A percentile compares a stretch with the other conserved stretches of the same genome.
phyloP scores from a whole-genome alignment of 2,113 vertebrate species.

The Pluvialis apricaria region DNA sequence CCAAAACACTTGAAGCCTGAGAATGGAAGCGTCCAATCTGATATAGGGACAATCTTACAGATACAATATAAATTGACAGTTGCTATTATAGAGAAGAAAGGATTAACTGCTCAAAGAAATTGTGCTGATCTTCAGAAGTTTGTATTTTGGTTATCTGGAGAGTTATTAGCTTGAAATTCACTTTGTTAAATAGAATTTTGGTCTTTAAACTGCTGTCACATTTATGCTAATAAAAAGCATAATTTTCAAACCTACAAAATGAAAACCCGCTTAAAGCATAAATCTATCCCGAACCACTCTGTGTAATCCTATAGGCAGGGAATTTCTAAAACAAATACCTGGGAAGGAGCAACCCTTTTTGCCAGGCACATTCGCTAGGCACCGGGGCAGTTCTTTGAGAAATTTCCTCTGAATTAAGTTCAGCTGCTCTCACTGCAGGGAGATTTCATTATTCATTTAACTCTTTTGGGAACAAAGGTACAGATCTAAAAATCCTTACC shows the following conservation, averaged over 20 bases:
- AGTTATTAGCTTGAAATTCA: background rate
- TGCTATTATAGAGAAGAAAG: background rate
- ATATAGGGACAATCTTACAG: background rate
- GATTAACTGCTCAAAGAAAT: background rate
- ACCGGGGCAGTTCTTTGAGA: slow-evolving; percentile 1
- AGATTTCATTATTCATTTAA: slow-evolving; percentile 47
- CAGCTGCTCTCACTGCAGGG: slow-evolving; percentile 37
- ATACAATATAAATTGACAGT: background rate
- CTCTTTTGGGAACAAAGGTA: slow-evolving; percentile 43
- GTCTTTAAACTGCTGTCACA: background rate
- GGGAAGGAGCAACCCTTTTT: background rate
- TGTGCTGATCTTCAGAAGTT: background rate
- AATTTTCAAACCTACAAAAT: background rate
- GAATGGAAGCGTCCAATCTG: background rate
- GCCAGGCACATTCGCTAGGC: slow-evolving; percentile 3
- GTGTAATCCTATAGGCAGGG: slow-evolving; percentile 9
- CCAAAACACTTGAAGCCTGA: background rate
- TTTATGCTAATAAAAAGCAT: background rate
- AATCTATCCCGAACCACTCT: background rate
- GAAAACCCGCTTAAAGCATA: background rate
- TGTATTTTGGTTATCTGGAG: slow-evolving; percentile 1
- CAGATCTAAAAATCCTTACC: slow-evolving; percentile 33
- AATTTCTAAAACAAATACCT: slow-evolving; percentile 50
- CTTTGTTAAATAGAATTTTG: background rate
- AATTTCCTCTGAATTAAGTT: slow-evolving; percentile 47